Base-by-base conservation (phyloP, 2,797 vertebrate genomes). In the Rhinophrynus dorsalis region DNA sequence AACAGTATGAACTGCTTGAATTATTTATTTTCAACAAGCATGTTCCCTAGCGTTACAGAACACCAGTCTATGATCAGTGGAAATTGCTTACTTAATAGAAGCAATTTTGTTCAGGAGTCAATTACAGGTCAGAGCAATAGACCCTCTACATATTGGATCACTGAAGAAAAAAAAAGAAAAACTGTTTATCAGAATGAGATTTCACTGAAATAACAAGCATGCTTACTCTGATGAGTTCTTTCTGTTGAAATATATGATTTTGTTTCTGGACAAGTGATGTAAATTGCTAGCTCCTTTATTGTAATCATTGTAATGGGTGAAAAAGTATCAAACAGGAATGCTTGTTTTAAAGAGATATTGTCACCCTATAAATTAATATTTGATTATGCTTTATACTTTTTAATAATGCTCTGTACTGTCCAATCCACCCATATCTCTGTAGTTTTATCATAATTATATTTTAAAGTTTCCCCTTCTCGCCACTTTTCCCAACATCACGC, bases 41-140 rank as follows among this genome's bases (percentile, higher is more conserved):
- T 21, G 29, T 64, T 40, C 37, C 24, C 7, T 40, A 21, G 26
- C 12, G 30, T 38, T 33, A n/a, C 11, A 20, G 32, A 24, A 45
- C 50, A 44, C n/a, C 45, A 45, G 47, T 23, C 35, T 62, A 13
- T 61, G 67, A 61, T 62, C 47, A 51, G 37, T 52, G 38, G 11
- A 69, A 69, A 69, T 69, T 62, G 67, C 38, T 55, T 33, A 40
- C 48, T 54, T 69, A 69, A 62, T 62, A 38, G 67, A 23, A 52
- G 21, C 20, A 2, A 27, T 54, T 68, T 52, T 33, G n/a, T 51
- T 24, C 27, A 27, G 67, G 58, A 69, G 67, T 69, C 67, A 69
- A 55, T 62, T 21, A 37, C 57, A 55, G 67, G 67, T 69, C 67
- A 62, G 26, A 11, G 35, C 58, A 55, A 33, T 54, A 33, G 57